phyloP scores from a whole-genome alignment of 2,797 vertebrate species.

The Bryconaethiops microstoma region DNA sequence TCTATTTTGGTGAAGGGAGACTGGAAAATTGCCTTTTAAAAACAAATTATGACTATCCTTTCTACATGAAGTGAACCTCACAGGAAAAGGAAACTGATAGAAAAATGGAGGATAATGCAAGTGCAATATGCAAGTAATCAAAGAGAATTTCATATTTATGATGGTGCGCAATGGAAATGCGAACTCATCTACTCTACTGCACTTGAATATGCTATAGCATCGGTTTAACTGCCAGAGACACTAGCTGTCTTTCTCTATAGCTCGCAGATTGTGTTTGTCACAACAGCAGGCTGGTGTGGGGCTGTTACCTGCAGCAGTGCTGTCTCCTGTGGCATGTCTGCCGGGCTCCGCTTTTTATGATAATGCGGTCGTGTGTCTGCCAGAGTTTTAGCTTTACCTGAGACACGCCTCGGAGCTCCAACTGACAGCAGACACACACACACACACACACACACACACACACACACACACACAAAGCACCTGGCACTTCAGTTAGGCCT shows the following conservation, averaged over 20 bases:
- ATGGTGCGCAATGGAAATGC: not conserved
- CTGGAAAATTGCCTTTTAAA: not conserved
- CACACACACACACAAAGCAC: slow-evolving; percentile 39
- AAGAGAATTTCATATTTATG: too few relatives aligned
- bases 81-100: not conserved
- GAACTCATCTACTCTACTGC: not conserved
- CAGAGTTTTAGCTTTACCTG: slow-evolving; percentile 40
- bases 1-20: not conserved
- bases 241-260: slow-evolving; percentile 27
- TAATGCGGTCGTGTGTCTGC: slow-evolving; percentile 48
- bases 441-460: slow-evolving; percentile 35
- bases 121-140: not conserved
- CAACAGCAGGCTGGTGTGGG: slow-evolving; percentile 39
- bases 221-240: slow-evolving; percentile 20
- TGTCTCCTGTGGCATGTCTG: slow-evolving; percentile 51
- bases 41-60: not conserved
- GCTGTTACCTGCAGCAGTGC: slow-evolving; percentile 42
- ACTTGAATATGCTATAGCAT: slow-evolving; percentile 25
- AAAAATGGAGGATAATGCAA: not conserved
- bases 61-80: not conserved
- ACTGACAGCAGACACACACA: slow-evolving; percentile 19
- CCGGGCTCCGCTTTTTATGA: slow-evolving; percentile 49
- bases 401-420: slow-evolving; percentile 37
- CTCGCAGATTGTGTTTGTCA: slow-evolving; percentile 40
- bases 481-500: slow-evolving; percentile 15